Conservation (phyloP, 2,888 invertebrate species). For the Phengaris arion region DNA sequence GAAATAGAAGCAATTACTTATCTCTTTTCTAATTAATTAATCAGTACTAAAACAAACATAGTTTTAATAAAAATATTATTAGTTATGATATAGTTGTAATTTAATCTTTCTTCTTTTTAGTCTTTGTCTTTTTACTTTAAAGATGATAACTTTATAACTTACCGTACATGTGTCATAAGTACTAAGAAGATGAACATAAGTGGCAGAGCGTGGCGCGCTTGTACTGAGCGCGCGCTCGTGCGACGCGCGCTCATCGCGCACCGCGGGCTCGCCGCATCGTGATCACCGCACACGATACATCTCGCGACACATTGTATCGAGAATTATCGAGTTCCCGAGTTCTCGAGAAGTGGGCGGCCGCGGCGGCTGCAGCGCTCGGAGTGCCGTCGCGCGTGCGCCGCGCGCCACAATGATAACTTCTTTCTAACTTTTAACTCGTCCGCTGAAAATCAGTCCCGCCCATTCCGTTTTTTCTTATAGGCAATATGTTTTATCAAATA, state of each 20-base stretch:
- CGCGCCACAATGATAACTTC: conserved; percentile 41
- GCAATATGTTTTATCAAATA: not conserved
- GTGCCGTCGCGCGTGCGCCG: conserved; percentile 76
- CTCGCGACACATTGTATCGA: conserved; percentile 3
- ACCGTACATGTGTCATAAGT: conserved; percentile 60
- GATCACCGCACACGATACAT: not conserved
- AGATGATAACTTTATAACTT: conserved; percentile 45
- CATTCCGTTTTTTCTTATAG: conserved; percentile 28
- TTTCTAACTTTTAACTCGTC: conserved; percentile 40
- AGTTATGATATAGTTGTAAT: too few species aligned
- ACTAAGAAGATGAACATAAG: conserved; percentile 51
- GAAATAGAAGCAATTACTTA: too few species aligned
- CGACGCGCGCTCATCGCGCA: not conserved
- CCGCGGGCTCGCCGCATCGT: conserved; percentile 36
- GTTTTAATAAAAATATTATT: too few species aligned
- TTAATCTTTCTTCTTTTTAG: too few species aligned
- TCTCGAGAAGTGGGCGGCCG: conserved; percentile 53
- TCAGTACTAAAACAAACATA: too few species aligned
- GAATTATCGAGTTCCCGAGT: conserved; percentile 34
- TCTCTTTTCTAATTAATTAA: too few species aligned
- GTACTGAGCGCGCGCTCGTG: conserved; percentile 42
- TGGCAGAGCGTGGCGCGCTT: conserved; percentile 45
- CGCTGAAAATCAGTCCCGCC: conserved; percentile 39
- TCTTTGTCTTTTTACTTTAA: too few species aligned
- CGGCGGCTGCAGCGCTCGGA: conserved; percentile 59